phyloP scores from a whole-genome alignment of 2,797 vertebrate species.

The Caiman crocodilus region DNA sequence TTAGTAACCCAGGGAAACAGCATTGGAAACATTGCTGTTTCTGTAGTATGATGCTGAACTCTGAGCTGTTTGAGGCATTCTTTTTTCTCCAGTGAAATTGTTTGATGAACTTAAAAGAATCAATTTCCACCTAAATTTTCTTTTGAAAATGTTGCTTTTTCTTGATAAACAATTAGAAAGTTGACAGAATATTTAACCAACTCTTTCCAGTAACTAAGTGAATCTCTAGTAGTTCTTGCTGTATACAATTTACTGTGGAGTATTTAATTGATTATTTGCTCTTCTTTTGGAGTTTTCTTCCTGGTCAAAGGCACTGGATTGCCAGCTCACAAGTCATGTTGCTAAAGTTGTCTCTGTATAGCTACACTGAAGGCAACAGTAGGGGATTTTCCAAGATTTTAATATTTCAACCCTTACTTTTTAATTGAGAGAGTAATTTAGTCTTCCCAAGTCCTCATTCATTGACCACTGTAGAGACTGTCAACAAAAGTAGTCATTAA shows the following conservation, averaged over 20 bases:
- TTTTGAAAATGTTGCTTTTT: background rate
- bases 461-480: background rate
- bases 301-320: background rate
- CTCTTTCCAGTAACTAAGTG: background rate
- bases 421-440: background rate
- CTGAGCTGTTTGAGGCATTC: background rate
- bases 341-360: rapidly evolving
- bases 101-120: background rate
- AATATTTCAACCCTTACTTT: background rate
- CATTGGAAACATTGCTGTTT: background rate
- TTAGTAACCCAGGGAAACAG: background rate
- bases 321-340: background rate
- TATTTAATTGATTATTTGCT: background rate
- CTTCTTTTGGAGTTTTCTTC: background rate
- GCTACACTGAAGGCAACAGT: background rate
- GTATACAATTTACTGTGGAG: background rate
- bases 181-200: no score
- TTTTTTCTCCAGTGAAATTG: background rate
- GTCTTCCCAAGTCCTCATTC: background rate
- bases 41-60: background rate
- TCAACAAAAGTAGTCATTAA: constrained; percentile 19
- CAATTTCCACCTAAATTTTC: background rate
- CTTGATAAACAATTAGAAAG: background rate
- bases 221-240: background rate
- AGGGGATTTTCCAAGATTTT: background rate